phyloP scores from a whole-genome alignment of 1,140 invertebrate species.

The Microplitis demolitor region DNA sequence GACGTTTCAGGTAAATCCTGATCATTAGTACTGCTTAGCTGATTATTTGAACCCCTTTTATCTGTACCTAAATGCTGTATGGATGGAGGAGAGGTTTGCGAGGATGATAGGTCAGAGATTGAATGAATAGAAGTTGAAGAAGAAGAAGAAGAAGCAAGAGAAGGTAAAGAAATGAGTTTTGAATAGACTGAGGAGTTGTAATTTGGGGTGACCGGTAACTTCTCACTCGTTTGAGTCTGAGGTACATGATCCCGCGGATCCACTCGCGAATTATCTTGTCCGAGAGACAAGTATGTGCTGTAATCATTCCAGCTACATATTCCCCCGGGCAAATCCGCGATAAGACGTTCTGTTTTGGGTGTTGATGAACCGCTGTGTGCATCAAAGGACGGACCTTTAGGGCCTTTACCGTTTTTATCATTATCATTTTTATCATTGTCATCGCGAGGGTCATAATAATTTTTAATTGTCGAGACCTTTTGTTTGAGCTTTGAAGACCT shows the following conservation, averaged over 20 bases:
- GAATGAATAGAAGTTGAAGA: constrained; percentile 8
- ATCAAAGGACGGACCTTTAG: constrained; percentile 22
- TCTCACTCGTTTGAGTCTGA: constrained; percentile 13
- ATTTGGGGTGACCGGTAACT: constrained; percentile 1
- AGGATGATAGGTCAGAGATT: background rate
- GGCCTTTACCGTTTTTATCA: constrained; percentile 58
- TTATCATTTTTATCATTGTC: constrained; percentile 66
- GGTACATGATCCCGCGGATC: constrained; percentile 26
- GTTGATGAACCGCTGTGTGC: constrained; percentile 28
- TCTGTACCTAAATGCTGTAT: constrained; percentile 54
- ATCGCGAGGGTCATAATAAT: constrained; percentile 54
- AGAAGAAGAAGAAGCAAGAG: background rate
- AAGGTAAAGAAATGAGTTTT: background rate
- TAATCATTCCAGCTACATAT: constrained; percentile 82
- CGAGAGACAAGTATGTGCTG: constrained; percentile 75
- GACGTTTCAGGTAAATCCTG: constrained; percentile 42
- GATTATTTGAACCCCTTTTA: constrained; percentile 40
- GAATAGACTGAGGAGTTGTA: background rate
- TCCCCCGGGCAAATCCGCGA: constrained; percentile 76
- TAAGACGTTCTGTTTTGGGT: constrained; percentile 69
- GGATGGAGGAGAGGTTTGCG: constrained; percentile 35
- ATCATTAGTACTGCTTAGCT: constrained; percentile 32
- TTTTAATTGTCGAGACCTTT: constrained; percentile 32
- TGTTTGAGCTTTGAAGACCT: constrained; percentile 49
- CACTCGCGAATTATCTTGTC: constrained; percentile 43